These are phyloP conservation scores for Thaumetopoea pityocampa DNA, from an alignment of 1,140 invertebrate species.

Conservation along the genomic window DNA sequence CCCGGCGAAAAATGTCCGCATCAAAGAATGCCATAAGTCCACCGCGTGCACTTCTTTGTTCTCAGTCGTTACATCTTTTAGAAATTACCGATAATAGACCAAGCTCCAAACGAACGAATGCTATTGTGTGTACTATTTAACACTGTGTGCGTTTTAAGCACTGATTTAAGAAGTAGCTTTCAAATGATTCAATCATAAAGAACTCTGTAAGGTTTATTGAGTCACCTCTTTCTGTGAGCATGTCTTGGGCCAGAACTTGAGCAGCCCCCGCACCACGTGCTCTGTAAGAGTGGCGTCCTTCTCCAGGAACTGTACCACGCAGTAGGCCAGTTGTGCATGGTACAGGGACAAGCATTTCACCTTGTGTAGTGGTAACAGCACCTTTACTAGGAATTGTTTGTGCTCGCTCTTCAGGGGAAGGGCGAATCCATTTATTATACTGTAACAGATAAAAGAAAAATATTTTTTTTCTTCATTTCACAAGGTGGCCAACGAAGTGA, in stretches of 20 bases:
- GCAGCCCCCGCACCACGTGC: conserved; percentile 94
- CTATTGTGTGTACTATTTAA: no score
- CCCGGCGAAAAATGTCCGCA: no score
- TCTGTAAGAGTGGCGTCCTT: conserved; percentile 98
- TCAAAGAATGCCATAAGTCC: no score
- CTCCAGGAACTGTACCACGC: conserved; percentile 99
- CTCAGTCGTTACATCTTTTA: no score
- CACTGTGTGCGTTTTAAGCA: no score
- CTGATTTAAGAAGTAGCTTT: neutral
- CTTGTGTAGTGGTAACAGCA: conserved; percentile 98
- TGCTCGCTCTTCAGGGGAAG: conserved; percentile 97
- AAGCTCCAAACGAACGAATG: no score
- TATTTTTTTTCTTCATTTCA: conserved; percentile 3
- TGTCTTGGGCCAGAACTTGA: conserved; percentile 99
- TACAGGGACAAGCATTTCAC: conserved; percentile 95
- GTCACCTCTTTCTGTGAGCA: conserved; percentile 96
- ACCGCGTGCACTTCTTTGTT: no score
- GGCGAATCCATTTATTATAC: conserved; percentile 99
- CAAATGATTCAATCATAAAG: neutral
- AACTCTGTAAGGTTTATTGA: neutral
- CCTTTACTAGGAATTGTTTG: conserved; percentile 98
- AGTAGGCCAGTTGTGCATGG: conserved; percentile 99
- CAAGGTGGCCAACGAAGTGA: no score
- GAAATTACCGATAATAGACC: no score
- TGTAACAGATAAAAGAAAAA: conserved; percentile 50